Conservation (phyloP, 2,113 vertebrate species). For the Polypterus bichir region DNA sequence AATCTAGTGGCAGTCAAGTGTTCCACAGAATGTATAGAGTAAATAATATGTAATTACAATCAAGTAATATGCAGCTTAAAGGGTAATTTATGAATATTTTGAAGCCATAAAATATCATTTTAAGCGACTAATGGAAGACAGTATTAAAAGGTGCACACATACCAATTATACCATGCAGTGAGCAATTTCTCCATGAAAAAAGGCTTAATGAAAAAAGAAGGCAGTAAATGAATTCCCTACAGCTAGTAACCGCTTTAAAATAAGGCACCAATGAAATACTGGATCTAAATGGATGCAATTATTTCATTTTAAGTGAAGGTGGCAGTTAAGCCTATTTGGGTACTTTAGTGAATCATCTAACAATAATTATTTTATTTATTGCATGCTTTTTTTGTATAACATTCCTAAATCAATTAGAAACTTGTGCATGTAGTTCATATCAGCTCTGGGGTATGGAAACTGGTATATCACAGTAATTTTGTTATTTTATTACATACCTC, state of each 20-base stretch:
- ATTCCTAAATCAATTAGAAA: no score
- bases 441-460: no score
- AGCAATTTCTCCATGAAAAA: constrained; percentile 65
- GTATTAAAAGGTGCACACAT: constrained; percentile 51
- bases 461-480: no score
- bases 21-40: constrained; percentile 28
- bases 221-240: constrained; percentile 34
- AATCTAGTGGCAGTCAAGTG: constrained; percentile 25
- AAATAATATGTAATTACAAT: constrained; percentile 47
- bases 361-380: no score
- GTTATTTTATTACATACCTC: no score
- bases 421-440: no score
- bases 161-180: constrained; percentile 55
- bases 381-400: no score
- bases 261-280: constrained; percentile 14
- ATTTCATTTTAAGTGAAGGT: constrained; percentile 1
- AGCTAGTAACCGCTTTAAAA: constrained; percentile 25
- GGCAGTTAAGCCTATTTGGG: constrained; percentile 6
- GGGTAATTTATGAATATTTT: constrained; percentile 53
- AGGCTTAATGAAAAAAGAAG: constrained; percentile 54
- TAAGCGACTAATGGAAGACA: constrained; percentile 42
- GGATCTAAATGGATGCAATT: constrained; percentile 17
- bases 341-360: neutral
- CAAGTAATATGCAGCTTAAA: constrained; percentile 45
- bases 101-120: constrained; percentile 47